Conservation (phyloP, 2,113 vertebrate species). For the zebrafish (Danio rerio) region GRCz12tu NC_133184.1:45488501-45489000, state of each 20-base stretch:
- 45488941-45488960: too few species aligned
- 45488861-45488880: too few species aligned
- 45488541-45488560: conserved; percentile 20
- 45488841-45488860: background rate
- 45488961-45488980: too few species aligned
- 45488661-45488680: background rate
- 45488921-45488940: too few species aligned
- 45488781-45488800: background rate
- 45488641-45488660: conserved; percentile 15
- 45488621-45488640: background rate
- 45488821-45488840: background rate
- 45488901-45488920: too few species aligned
- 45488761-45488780: background rate
- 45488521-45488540: background rate
- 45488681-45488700: background rate
- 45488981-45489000: too few species aligned
- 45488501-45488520: background rate
- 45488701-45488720: background rate
- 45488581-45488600: background rate
- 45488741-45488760: background rate
- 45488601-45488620: conserved; percentile 1
- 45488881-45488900: too few species aligned
- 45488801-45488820: background rate
- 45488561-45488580: conserved; percentile 27
- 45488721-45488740: background rate